These are phyloP conservation scores for Atherinomorus stipes DNA, from an alignment of 2,113 vertebrate species.

Conservation along the genomic window DNA sequence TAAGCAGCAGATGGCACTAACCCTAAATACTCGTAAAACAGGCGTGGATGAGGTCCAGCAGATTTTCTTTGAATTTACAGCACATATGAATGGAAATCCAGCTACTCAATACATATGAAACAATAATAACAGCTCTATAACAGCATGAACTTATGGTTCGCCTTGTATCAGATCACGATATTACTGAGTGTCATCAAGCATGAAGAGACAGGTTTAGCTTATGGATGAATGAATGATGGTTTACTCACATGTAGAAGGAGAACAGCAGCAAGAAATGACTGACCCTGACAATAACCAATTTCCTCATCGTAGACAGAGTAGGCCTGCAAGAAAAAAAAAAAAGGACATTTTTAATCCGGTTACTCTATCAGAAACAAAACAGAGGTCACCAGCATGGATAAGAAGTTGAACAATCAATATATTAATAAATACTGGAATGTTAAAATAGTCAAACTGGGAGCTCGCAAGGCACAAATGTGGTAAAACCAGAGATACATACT, in stretches of 20 bases:
- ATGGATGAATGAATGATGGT: neutral
- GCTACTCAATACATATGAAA: neutral
- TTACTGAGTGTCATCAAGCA: neutral
- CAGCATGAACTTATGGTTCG: no score
- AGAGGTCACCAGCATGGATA: neutral
- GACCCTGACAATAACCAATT: slow-evolving; percentile 98
- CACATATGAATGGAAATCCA: neutral
- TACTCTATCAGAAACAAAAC: neutral
- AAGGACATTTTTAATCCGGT: slow-evolving; percentile 4
- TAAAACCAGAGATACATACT: neutral
- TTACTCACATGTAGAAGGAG: slow-evolving; percentile 96
- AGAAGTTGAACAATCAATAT: neutral
- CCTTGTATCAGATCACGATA: neutral
- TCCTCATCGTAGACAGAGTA: slow-evolving; percentile 98
- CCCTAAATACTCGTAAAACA: neutral
- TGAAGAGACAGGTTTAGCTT: neutral
- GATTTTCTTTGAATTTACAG: neutral
- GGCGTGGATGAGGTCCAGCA: neutral
- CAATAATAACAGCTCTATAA: neutral
- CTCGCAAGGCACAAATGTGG: no score
- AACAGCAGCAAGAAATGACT: slow-evolving; percentile 97
- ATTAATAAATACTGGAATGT: neutral
- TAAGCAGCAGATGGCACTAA: neutral
- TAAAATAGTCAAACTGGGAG: neutral
- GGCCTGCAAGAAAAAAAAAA: slow-evolving; percentile 82